Conservation (phyloP, 2,888 invertebrate genomes). For the Cephus sareptanus region DNA sequence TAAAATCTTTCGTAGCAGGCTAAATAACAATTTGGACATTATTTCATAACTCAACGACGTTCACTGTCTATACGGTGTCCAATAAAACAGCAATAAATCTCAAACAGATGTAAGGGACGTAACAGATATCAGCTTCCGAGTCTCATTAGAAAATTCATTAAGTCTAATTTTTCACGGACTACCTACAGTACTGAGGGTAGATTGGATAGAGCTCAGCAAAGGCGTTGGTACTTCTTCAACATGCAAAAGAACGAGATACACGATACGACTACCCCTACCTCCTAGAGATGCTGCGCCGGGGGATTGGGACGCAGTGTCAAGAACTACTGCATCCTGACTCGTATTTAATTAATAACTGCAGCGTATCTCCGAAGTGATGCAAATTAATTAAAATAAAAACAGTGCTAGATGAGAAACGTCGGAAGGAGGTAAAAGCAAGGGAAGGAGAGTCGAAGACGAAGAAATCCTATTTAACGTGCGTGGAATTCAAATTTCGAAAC, state of each 20-base stretch:
- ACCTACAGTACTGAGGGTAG: not conserved
- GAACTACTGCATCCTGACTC: slow-evolving; percentile 40
- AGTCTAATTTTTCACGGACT: slow-evolving; percentile 36
- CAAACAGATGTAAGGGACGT: not conserved
- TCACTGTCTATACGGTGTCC: not conserved
- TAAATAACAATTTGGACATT: not conserved
- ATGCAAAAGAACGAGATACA: slow-evolving; percentile 1
- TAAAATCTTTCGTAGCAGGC: too few relatives aligned
- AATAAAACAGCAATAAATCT: not conserved
- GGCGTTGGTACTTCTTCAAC: not conserved
- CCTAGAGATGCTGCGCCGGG: not conserved
- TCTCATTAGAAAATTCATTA: slow-evolving; percentile 29
- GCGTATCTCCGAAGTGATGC: slow-evolving; percentile 40
- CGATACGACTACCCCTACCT: not conserved
- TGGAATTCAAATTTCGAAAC: not conserved
- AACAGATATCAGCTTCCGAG: slow-evolving; percentile 31
- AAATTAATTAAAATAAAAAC: slow-evolving; percentile 38
- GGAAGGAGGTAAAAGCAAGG: not conserved
- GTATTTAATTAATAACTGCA: slow-evolving; percentile 54
- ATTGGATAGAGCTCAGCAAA: not conserved
- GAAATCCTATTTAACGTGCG: not conserved
- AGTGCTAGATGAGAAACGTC: not conserved
- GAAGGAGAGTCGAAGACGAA: not conserved
- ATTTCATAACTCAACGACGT: not conserved
- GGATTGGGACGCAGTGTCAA: slow-evolving; percentile 30